Evolutionary conservation across 2,797 vertebrate genomes (phyloP), one percentile per base, ranked within the genome.

Genomic region (Xenopus petersii): DNA sequence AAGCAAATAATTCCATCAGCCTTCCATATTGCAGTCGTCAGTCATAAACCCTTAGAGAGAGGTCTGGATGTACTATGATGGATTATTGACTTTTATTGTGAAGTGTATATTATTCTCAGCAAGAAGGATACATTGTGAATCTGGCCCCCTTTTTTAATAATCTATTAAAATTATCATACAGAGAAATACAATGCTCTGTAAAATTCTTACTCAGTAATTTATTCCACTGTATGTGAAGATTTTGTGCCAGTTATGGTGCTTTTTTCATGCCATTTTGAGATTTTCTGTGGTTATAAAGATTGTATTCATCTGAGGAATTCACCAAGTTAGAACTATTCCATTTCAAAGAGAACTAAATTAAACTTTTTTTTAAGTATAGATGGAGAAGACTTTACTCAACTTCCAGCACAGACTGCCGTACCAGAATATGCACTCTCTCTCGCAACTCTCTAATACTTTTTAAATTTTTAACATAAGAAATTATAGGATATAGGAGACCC

Each of bases 61-160:
- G 68, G 7, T 0, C 71, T 73, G 8, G 49, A 64, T 56, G 26
- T 80, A 61, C 77, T 81, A 75, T 2, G 12, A 80, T 60, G 75
- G 69, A 76, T 89, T 75, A 69, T 73, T 87, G 86, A 73, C 75
- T 84, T 84, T 83, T 84, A 76, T 71, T 54, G 65, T 64, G 64
- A 36, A 10, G 75, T 51, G 61, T 73, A 72, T 85, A 86, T 87
- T 78, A 83, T 80, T 80, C 71, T 83, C 33, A 59, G 79, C 58
- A 73, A 65, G 75, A 82, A 68, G 61, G 80, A 67, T 72, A 26
- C 16, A 70, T 30, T 63, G 70, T 56, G 59, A 24, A 12, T 2
- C 6, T 64, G 59, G 49, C 11, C 67, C 75, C 81, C 81, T 62
- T 21, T 47, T 0, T 76, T 77, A 78, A 78, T 80, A 56, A 63